Conservation (phyloP, 2,113 vertebrate species). For the Indri indri region DNA sequence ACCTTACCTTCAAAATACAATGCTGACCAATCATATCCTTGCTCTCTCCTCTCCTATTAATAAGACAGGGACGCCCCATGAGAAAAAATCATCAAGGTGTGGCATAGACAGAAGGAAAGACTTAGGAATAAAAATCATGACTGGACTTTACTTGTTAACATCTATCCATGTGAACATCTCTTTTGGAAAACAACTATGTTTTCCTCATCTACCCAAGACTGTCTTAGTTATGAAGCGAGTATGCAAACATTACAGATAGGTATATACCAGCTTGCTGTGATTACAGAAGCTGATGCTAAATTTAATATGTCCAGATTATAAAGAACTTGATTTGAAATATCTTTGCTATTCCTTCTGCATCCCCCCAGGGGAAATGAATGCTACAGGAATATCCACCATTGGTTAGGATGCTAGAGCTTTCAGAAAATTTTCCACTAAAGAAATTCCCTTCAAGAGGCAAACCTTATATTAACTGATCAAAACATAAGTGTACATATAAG, state of each 20-base stretch:
- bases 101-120: not conserved
- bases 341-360: not conserved
- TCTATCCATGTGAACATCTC: not conserved
- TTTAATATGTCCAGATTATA: conserved; percentile 28
- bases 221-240: not conserved
- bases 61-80: not conserved
- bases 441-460: conserved; percentile 66
- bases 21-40: conserved; percentile 47
- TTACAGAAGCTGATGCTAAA: conserved; percentile 20
- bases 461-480: too few species aligned
- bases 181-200: conserved; percentile 9
- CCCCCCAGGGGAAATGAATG: conserved; percentile 45
- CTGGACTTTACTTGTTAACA: conserved; percentile 33
- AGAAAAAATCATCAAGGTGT: not conserved
- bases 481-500: too few species aligned
- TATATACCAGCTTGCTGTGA: not conserved
- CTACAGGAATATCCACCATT: not conserved
- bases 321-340: conserved; percentile 37
- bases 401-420: not conserved
- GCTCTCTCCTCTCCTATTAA: not conserved
- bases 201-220: conserved; percentile 1
- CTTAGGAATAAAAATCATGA: conserved; percentile 14
- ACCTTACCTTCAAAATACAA: conserved; percentile 66
- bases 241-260: conserved; percentile 26
- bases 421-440: conserved; percentile 6